Evolutionary conservation across 2,888 invertebrate species (phyloP).

Genomic region (Formica aserva): DNA sequence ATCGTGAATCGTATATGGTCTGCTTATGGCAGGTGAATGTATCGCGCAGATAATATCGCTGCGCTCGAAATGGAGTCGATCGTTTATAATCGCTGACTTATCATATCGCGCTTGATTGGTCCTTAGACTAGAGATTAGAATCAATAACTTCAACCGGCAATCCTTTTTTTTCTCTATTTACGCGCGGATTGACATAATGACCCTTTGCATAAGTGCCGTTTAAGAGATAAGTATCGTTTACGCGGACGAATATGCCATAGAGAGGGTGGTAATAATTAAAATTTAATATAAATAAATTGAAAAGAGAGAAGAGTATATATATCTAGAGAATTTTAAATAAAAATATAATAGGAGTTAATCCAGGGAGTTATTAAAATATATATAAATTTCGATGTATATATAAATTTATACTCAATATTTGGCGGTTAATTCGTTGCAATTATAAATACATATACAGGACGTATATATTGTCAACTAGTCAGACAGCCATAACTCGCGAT

Average conservation of each 20-base stretch:
- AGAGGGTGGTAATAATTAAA: not conserved
- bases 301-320: not conserved
- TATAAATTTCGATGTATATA: not conserved
- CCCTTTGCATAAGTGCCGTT: not conserved
- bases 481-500: conserved; percentile 1
- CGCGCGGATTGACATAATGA: conserved; percentile 14
- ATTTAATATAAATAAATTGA: not conserved
- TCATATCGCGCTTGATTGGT: conserved; percentile 46
- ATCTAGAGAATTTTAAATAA: not conserved
- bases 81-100: conserved; percentile 45
- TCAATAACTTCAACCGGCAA: conserved; percentile 21
- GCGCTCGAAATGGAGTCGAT: conserved; percentile 51
- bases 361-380: not conserved
- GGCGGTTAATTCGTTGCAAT: not conserved
- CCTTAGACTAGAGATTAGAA: conserved; percentile 42
- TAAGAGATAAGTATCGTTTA: not conserved
- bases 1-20: conserved; percentile 45
- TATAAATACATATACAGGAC: not conserved
- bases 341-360: not conserved
- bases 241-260: not conserved
- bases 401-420: not conserved
- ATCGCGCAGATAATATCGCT: conserved; percentile 47
- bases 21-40: conserved; percentile 48
- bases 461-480: not conserved
- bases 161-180: conserved; percentile 14